Percentiles rank a stretch among this genome's conserved stretches.
Conservation (phyloP, 2,888 invertebrate species). For the Periphyllus acericola region DNA sequence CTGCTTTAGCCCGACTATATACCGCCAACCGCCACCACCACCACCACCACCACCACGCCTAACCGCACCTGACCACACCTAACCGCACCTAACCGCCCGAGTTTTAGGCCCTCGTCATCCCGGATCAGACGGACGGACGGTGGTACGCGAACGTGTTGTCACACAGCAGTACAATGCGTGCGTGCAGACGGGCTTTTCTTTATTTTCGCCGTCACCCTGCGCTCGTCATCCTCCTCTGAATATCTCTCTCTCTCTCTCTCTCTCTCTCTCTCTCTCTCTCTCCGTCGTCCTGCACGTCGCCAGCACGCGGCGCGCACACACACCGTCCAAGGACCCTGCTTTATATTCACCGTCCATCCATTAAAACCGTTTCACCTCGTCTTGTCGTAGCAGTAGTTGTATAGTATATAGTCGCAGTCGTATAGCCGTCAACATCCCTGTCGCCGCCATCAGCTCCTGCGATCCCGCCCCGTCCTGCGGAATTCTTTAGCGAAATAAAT, state of each 20-base stretch:
- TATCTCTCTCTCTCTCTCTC: no score
- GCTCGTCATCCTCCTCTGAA: neutral
- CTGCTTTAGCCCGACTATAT: neutral
- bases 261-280: no score
- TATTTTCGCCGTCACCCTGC: constrained; percentile 22
- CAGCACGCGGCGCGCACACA: neutral
- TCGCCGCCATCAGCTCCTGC: neutral
- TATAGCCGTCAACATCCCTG: neutral
- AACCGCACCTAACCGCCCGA: neutral
- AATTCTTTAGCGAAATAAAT: constrained; percentile 49
- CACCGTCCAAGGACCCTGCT: constrained; percentile 12
- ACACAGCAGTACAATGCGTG: constrained; percentile 13
- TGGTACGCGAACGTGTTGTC: constrained; percentile 29
- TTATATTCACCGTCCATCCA: constrained; percentile 57
- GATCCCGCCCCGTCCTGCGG: neutral
- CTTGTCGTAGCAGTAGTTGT: neutral
- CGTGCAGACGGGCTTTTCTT: constrained; percentile 4
- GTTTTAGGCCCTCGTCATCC: neutral
- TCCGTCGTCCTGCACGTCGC: neutral
- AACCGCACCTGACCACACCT: constrained; percentile 12
- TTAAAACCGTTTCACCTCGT: constrained; percentile 49
- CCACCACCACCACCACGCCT: neutral
- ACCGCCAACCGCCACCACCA: neutral
- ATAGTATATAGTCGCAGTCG: no score
- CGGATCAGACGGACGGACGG: constrained; percentile 14